These are phyloP conservation scores for Scarus forsteni DNA, from an alignment of 2,797 vertebrate genomes.

Conservation along the genomic window DNA sequence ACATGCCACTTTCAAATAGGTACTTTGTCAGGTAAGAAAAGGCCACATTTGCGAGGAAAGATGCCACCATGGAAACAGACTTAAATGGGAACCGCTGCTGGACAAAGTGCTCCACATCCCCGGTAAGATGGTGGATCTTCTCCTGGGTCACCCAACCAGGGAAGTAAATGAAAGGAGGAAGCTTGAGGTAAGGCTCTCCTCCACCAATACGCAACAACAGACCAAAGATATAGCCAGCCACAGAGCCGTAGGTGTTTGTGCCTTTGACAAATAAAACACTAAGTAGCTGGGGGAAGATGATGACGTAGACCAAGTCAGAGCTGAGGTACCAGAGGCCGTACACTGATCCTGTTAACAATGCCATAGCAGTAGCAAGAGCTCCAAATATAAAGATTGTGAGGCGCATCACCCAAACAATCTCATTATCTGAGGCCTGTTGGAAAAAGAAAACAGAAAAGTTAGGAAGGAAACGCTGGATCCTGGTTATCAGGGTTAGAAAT, in stretches of 20 bases:
- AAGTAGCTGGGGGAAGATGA: conserved; percentile 97
- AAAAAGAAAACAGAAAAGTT: conserved; percentile 7
- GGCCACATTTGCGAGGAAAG: conserved; percentile 89
- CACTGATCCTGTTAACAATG: conserved; percentile 92
- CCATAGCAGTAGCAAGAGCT: conserved; percentile 93
- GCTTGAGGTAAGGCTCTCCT: conserved; percentile 94
- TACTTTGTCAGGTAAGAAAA: conserved; percentile 94
- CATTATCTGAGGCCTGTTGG: conserved; percentile 92
- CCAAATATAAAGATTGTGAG: conserved; percentile 96
- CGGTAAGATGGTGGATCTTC: conserved; percentile 79
- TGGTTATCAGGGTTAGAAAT: too few relatives aligned
- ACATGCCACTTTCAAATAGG: conserved; percentile 93
- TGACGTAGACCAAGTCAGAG: conserved; percentile 97
- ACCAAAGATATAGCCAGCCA: conserved; percentile 92
- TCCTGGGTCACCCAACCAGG: conserved; percentile 90
- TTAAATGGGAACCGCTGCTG: conserved; percentile 96
- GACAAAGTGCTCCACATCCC: conserved; percentile 83
- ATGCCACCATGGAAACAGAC: conserved; percentile 92
- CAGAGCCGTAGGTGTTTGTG: conserved; percentile 96
- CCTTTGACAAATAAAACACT: conserved; percentile 95
- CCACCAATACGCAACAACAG: conserved; percentile 93
- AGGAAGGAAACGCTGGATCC: background rate
- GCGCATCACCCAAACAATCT: conserved; percentile 97
- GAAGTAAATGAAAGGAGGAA: conserved; percentile 95
- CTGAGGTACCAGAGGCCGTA: conserved; percentile 98